These are phyloP conservation scores for Channa argus DNA, from an alignment of 2,113 vertebrate genomes.

Conservation along the genomic window DNA sequence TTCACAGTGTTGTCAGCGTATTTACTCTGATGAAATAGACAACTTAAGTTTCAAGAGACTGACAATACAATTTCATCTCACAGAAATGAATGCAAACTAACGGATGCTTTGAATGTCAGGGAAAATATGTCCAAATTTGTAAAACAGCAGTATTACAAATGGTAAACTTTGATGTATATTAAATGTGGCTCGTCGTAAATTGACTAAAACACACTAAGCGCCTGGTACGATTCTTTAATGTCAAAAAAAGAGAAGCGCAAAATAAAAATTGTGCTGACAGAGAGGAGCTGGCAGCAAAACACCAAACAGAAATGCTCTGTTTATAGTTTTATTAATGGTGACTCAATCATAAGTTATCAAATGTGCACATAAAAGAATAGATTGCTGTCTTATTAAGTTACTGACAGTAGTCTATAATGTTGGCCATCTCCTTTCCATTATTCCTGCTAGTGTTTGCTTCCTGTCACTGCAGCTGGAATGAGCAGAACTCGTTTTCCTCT, in stretches of 20 bases:
- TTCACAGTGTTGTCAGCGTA: not conserved
- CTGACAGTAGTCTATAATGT: slow-evolving; percentile 3
- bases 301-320: slow-evolving; percentile 43
- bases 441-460: slow-evolving; percentile 33
- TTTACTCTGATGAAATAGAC: slow-evolving; percentile 5
- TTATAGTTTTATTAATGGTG: slow-evolving; percentile 50
- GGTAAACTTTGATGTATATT: not conserved
- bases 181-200: slow-evolving; percentile 14
- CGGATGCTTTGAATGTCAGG: not conserved
- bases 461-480: slow-evolving; percentile 12
- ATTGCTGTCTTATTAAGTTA: slow-evolving; percentile 41
- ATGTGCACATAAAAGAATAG: slow-evolving; percentile 41
- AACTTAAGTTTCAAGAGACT: not conserved
- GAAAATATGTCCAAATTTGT: not conserved
- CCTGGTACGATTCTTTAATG: slow-evolving; percentile 29
- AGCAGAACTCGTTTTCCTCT: slow-evolving; percentile 17
- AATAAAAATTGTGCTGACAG: not conserved
- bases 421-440: slow-evolving; percentile 12
- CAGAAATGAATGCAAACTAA: not conserved
- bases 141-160: not conserved
- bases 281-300: slow-evolving; percentile 7
- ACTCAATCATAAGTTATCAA: slow-evolving; percentile 41
- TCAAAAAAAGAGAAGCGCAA: not conserved
- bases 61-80: not conserved
- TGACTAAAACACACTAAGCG: not conserved